Evolutionary conservation across 2,113 vertebrate genomes (phyloP).

Genomic region (Nycticorax nycticorax): DNA sequence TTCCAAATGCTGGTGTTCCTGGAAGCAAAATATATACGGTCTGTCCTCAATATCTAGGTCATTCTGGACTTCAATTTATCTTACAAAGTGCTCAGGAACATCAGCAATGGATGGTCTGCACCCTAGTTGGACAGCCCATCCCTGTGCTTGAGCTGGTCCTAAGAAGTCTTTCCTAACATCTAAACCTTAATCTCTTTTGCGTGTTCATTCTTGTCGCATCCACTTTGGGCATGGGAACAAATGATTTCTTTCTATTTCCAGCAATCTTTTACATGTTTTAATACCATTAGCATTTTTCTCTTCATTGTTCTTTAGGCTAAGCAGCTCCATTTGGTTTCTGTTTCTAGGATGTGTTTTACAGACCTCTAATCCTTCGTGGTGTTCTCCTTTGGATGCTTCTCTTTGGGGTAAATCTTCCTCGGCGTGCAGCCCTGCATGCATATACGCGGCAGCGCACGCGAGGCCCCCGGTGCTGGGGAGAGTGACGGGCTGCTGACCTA

Average conservation of each 20-base stretch:
- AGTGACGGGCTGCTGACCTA: not conserved
- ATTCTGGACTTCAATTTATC: not conserved
- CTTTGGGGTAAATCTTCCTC: not conserved
- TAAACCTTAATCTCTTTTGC: not conserved
- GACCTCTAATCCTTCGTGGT: not conserved
- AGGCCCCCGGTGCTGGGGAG: not conserved
- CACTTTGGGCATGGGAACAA: not conserved
- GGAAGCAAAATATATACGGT: not conserved
- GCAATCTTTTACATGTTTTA: not conserved
- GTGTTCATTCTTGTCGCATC: not conserved
- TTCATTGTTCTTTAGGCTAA: not conserved
- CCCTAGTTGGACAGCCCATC: not conserved
- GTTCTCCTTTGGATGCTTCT: not conserved
- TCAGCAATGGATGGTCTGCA: not conserved
- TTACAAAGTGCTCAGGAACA: not conserved
- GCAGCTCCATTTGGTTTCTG: not conserved
- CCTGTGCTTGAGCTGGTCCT: not conserved
- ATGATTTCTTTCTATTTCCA: not conserved
- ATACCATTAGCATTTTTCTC: not conserved
- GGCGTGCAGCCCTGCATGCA: not conserved
- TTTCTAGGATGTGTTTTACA: not conserved
- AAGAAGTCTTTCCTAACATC: not conserved
- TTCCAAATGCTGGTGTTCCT: not conserved
- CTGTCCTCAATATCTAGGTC: not conserved
- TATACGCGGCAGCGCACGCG: not conserved